Evolutionary conservation across 35 echinoderm and acorn worm species (phyloP).

Genomic region (Antedon bifida): DNA sequence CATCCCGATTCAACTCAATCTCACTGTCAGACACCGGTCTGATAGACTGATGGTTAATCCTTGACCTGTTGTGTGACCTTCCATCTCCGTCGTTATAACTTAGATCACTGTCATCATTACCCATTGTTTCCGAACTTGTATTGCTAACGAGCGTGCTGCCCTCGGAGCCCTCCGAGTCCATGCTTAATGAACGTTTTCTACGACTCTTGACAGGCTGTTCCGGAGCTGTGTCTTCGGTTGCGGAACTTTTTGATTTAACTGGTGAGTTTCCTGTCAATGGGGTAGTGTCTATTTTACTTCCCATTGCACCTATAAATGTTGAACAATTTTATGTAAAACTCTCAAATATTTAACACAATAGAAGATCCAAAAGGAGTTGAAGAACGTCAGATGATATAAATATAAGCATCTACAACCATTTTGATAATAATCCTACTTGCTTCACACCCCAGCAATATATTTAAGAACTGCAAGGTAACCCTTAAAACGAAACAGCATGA

Average conservation of each 20-base stretch:
- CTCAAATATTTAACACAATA: too few relatives aligned
- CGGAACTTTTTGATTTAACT: neutral
- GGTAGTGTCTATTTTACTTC: slow-evolving; percentile 52
- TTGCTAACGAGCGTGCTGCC: slow-evolving; percentile 85
- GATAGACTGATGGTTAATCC: slow-evolving; percentile 88
- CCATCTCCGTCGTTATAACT: slow-evolving; percentile 74
- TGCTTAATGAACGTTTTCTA: slow-evolving; percentile 24
- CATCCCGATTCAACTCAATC: slow-evolving; percentile 67
- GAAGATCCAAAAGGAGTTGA: too few relatives aligned
- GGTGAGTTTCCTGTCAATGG: slow-evolving; percentile 44
- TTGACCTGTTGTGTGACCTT: slow-evolving; percentile 26
- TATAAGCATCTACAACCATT: too few relatives aligned
- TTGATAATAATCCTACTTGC: too few relatives aligned
- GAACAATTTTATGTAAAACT: neutral
- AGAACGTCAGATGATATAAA: too few relatives aligned
- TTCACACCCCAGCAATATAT: too few relatives aligned
- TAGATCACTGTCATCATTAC: slow-evolving; percentile 70
- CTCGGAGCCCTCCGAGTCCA: slow-evolving; percentile 87
- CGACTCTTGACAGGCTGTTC: neutral
- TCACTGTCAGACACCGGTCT: slow-evolving; percentile 89
- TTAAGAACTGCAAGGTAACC: too few relatives aligned
- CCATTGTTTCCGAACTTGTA: slow-evolving; percentile 76
- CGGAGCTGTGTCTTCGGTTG: neutral
- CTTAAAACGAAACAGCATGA: too few relatives aligned
- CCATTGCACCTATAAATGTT: slow-evolving; percentile 28